Conservation (phyloP, 2,113 vertebrate species). For the Brachyhypopomus occidentalis region DNA sequence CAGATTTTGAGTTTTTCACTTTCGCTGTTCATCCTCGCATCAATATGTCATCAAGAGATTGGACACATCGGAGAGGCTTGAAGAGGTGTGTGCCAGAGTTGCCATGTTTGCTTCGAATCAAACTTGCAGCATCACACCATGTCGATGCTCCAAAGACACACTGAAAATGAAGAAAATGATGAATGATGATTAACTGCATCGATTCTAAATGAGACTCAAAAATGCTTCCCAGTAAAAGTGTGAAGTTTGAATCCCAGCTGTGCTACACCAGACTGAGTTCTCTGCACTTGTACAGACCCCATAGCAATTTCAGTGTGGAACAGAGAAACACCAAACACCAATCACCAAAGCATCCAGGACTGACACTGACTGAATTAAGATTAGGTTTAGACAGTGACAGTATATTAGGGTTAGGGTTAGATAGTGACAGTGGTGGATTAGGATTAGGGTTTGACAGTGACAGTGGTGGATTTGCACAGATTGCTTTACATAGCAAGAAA, state of each 20-base stretch:
- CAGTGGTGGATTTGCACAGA: no score
- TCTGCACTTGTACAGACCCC: no score
- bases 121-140: slow-evolving; percentile 11
- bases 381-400: no score
- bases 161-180: slow-evolving; percentile 10
- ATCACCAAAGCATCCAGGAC: no score
- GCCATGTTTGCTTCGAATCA: slow-evolving; percentile 53
- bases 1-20: slow-evolving; percentile 39
- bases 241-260: not conserved
- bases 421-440: no score
- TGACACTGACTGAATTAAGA: no score
- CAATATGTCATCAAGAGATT: slow-evolving; percentile 50
- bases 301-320: no score
- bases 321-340: no score
- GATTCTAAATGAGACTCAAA: not conserved
- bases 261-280: not conserved
- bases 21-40: slow-evolving; percentile 45
- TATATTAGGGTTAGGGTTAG: no score
- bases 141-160: slow-evolving; percentile 50
- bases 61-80: slow-evolving; percentile 44
- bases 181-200: slow-evolving; percentile 13
- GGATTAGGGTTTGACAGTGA: no score
- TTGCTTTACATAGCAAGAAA: no score
- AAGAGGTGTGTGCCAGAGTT: slow-evolving; percentile 40
- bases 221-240: not conserved